phyloP scores from a whole-genome alignment of 2,113 vertebrate genomes.

The Sardina pilchardus region DNA sequence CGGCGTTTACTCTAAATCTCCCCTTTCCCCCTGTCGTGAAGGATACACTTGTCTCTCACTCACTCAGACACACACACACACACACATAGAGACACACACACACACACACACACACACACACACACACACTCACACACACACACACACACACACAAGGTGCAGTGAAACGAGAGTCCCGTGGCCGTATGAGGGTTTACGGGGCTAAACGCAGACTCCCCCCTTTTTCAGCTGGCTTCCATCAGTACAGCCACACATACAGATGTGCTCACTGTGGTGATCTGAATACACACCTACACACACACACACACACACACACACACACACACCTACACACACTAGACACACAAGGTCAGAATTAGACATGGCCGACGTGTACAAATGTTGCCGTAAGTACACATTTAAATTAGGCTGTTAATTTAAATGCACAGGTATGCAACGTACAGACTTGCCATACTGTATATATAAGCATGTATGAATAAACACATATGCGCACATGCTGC shows the following conservation, averaged over 20 bases:
- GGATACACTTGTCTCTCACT: constrained; percentile 26
- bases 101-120: background rate
- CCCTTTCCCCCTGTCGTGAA: constrained; percentile 25
- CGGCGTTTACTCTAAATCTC: constrained; percentile 23
- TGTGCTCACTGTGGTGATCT: background rate
- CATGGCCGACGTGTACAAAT: background rate
- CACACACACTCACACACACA: background rate
- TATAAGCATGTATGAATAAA: background rate
- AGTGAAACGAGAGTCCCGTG: background rate
- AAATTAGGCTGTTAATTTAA: background rate
- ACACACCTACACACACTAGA: constrained; percentile 18
- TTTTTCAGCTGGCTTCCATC: constrained; percentile 33
- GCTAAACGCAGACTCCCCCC: background rate
- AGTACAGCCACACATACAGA: background rate
- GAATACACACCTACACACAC: background rate
- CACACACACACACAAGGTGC: constrained; percentile 18
- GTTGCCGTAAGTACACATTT: background rate
- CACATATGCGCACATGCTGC: background rate
- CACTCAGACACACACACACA: background rate
- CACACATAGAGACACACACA: background rate
- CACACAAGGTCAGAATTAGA: background rate
- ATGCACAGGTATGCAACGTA: background rate
- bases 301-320: constrained; percentile 19
- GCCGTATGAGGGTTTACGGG: constrained; percentile 17
- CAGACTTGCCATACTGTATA: background rate